Conservation (phyloP, 2,113 vertebrate species). For the Aplodontia rufa region DNA sequence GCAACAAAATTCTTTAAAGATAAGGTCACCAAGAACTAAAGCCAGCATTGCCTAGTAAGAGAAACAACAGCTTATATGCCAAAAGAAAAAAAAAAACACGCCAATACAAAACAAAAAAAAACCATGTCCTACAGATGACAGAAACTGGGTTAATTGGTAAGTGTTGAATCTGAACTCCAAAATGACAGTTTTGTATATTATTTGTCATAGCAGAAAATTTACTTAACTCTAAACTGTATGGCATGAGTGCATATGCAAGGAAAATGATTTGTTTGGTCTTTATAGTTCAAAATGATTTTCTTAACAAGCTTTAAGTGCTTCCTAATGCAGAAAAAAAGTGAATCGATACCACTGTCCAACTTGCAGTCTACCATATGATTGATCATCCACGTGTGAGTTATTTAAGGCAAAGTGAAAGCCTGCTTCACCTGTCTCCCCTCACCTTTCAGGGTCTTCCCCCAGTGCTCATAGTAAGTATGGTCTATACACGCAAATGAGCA, state of each 20-base stretch:
- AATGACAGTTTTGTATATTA: background rate
- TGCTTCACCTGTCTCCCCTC: background rate
- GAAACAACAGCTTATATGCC: background rate
- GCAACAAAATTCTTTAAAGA: conserved; percentile 58
- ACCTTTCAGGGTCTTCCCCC: background rate
- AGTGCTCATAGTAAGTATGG: background rate
- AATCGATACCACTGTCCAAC: conserved; percentile 10
- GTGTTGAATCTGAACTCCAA: conserved; percentile 8
- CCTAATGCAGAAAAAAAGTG: conserved; percentile 25
- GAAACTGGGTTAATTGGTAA: conserved; percentile 58
- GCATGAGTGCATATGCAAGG: conserved; percentile 18
- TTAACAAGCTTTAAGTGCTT: conserved; percentile 44
- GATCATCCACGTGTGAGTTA: background rate
- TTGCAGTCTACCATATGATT: background rate
- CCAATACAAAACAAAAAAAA: too few species aligned
- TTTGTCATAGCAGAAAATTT: conserved; percentile 18
- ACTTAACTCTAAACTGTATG: background rate
- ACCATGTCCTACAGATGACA: conserved; percentile 9
- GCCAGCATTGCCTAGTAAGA: conserved; percentile 37
- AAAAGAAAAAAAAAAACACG: background rate
- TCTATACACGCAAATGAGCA: background rate
- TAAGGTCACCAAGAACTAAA: conserved; percentile 61
- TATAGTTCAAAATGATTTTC: conserved; percentile 46
- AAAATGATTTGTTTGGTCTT: conserved; percentile 55
- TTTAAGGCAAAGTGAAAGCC: background rate